Conservation (phyloP, 2,888 invertebrate species). For the Agapostemon virescens region DNA sequence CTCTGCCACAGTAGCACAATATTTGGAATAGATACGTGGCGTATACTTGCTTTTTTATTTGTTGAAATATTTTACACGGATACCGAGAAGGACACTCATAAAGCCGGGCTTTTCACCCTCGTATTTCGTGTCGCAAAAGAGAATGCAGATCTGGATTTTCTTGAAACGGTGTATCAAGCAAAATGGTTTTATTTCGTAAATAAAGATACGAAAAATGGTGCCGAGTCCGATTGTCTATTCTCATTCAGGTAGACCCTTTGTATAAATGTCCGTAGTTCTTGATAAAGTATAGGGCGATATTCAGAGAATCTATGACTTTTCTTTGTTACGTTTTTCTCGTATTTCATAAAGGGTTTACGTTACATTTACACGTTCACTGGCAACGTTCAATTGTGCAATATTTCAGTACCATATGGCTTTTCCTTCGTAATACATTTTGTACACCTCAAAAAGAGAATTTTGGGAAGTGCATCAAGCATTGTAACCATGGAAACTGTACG, state of each 20-base stretch:
- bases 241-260: conserved; percentile 1
- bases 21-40: neutral
- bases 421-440: neutral
- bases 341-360: neutral
- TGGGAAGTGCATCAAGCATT: neutral
- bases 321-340: conserved; percentile 6
- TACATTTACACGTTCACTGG: neutral
- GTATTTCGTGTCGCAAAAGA: conserved; percentile 2
- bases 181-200: conserved; percentile 7
- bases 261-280: neutral
- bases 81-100: neutral
- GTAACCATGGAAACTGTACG: neutral
- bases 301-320: conserved; percentile 2
- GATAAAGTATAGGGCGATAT: conserved; percentile 6
- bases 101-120: neutral
- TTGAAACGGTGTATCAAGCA: conserved; percentile 12
- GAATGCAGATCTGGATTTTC: neutral
- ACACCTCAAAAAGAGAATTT: neutral
- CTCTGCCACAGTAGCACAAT: neutral
- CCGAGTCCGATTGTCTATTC: neutral
- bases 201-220: conserved; percentile 19
- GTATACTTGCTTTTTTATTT: neutral
- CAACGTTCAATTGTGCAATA: neutral
- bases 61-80: conserved; percentile 2
- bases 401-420: neutral